These are phyloP conservation scores for Metridium senile DNA, from an alignment of 92 coral and sea anemone species.

Conservation along the genomic window DNA sequence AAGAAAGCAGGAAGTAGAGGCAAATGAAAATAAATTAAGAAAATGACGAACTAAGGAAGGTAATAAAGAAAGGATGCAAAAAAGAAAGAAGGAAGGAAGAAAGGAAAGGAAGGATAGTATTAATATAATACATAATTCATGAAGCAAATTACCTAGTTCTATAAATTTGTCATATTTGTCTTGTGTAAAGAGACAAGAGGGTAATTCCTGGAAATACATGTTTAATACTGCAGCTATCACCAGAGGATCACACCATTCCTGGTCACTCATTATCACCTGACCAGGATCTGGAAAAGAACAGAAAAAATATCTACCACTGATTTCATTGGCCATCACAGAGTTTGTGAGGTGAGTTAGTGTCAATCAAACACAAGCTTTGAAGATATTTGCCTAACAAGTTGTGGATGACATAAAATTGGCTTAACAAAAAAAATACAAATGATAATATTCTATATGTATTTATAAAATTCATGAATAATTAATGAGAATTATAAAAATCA, in stretches of 20 bases:
- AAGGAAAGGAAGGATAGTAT: no score
- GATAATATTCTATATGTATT: no score
- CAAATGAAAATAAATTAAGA: neutral
- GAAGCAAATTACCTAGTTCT: neutral
- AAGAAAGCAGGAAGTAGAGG: neutral
- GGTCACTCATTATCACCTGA: constrained; percentile 85
- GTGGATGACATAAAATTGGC: no score
- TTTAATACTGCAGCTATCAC: constrained; percentile 79
- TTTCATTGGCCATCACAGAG: neutral
- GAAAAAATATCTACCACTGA: neutral
- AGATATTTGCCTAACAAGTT: no score
- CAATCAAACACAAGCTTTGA: no score
- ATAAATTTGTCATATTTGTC: constrained; percentile 64
- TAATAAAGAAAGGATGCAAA: no score
- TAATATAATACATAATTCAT: neutral
- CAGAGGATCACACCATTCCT: constrained; percentile 91
- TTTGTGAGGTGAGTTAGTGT: neutral
- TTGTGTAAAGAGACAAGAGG: constrained; percentile 72
- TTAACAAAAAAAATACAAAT: no score
- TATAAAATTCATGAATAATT: no score
- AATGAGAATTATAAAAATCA: no score
- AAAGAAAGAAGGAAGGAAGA: neutral
- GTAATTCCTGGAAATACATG: constrained; percentile 83
- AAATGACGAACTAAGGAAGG: neutral
- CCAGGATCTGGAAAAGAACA: constrained; percentile 6